Conservation (phyloP, 2,113 vertebrate species). For the Myotis lucifugus region DNA sequence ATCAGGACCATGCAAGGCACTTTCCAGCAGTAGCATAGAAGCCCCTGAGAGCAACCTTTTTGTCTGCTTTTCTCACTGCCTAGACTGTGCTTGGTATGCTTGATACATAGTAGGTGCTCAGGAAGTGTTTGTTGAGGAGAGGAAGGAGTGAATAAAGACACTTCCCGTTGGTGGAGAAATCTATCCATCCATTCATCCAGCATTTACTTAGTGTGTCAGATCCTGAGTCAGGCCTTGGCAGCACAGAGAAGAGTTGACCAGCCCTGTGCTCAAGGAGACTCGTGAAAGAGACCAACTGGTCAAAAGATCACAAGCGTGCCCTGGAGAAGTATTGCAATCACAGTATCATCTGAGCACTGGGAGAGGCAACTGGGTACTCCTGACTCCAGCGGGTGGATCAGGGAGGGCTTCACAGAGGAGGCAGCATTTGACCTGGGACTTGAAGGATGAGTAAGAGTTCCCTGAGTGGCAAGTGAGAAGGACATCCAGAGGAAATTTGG, state of each 20-base stretch:
- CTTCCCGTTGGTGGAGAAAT: background rate
- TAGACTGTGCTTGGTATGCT: background rate
- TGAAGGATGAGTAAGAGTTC: background rate
- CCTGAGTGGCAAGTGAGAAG: background rate
- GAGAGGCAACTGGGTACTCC: accelerated
- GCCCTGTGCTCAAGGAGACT: background rate
- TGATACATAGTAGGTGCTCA: background rate
- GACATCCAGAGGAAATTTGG: background rate
- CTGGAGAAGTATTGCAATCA: background rate
- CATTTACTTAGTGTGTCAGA: background rate
- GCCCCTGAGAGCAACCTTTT: background rate
- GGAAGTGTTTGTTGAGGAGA: background rate
- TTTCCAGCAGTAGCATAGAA: background rate
- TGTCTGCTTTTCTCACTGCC: background rate
- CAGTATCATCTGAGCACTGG: background rate
- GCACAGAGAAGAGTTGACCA: background rate
- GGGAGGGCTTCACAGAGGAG: background rate
- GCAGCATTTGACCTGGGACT: background rate
- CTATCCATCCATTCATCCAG: background rate
- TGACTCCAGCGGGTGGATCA: background rate
- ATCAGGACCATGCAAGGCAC: too few species aligned
- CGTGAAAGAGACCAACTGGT: background rate
- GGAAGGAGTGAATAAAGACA: background rate
- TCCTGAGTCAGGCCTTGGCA: background rate
- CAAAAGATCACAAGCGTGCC: background rate